Percentiles rank a stretch among this genome's conserved stretches.
These are phyloP conservation scores for Ceratotherium simum DNA, from an alignment of 2,113 vertebrate genomes.

Conservation along the genomic window DNA sequence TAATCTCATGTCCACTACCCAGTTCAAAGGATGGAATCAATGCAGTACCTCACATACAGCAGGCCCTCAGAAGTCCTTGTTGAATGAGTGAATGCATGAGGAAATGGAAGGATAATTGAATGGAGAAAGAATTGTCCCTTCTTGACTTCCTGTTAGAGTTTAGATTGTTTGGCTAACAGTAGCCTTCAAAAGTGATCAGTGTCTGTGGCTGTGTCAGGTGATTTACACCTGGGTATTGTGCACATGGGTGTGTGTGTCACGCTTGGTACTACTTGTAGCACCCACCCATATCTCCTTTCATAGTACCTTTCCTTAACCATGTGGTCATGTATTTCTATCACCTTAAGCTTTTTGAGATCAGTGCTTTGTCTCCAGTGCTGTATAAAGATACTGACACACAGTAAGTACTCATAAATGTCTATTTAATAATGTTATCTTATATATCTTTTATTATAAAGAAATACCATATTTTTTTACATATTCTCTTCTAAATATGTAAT, in stretches of 20 bases:
- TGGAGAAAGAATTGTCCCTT: neutral
- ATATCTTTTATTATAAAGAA: neutral
- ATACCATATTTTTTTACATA: neutral
- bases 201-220: neutral
- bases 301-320: neutral
- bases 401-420: neutral
- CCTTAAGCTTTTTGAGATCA: neutral
- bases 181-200: neutral
- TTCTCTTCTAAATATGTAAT: neutral
- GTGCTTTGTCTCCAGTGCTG: neutral
- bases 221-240: accelerated
- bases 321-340: neutral
- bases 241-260: accelerated
- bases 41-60: too few species aligned
- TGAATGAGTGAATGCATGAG: neutral
- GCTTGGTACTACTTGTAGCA: neutral
- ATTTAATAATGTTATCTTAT: too few species aligned
- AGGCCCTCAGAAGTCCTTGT: neutral
- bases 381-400: neutral
- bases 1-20: too few species aligned
- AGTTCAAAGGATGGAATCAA: neutral
- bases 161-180: neutral
- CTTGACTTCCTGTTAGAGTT: neutral
- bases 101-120: neutral
- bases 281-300: neutral